phyloP scores from a whole-genome alignment of 2,888 invertebrate species.

The Phalera bucephala region DNA sequence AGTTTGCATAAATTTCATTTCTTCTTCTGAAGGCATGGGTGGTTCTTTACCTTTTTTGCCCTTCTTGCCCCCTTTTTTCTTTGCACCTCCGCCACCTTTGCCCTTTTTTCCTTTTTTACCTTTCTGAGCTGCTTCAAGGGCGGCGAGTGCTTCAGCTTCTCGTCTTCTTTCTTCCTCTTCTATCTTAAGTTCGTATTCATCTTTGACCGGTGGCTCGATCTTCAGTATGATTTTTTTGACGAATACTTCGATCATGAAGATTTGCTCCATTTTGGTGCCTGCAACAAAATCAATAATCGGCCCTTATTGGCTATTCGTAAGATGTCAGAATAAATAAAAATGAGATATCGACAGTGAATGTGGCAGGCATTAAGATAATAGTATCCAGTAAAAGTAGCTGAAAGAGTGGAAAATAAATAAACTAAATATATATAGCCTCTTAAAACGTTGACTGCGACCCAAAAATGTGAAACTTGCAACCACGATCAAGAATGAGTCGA shows the following conservation, averaged over 20 bases:
- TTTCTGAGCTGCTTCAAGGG: conserved; percentile 52
- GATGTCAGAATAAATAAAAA: no score
- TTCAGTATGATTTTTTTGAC: conserved; percentile 71
- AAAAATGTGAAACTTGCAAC: no score
- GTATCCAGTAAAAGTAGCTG: no score
- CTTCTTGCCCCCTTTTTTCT: conserved; percentile 43
- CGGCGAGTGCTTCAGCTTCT: conserved; percentile 62
- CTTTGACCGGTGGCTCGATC: conserved; percentile 69
- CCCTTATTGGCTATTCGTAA: no score
- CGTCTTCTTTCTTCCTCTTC: conserved; percentile 60
- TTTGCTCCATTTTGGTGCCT: conserved; percentile 63
- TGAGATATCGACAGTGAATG: no score
- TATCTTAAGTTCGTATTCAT: conserved; percentile 65
- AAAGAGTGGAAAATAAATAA: no score
- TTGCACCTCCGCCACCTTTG: conserved; percentile 26
- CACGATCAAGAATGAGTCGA: no score
- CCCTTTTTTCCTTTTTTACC: conserved; percentile 41
- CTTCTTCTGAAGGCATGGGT: conserved; percentile 71
- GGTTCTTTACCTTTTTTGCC: conserved; percentile 66
- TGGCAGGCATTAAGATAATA: no score
- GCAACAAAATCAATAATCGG: conserved; percentile 3
- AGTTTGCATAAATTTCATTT: conserved; percentile 73
- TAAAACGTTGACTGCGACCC: no score
- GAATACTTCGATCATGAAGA: conserved; percentile 75
- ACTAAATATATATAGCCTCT: no score